Evolutionary conservation across 2,113 vertebrate species (phyloP).

Genomic region (Natator depressus): DNA sequence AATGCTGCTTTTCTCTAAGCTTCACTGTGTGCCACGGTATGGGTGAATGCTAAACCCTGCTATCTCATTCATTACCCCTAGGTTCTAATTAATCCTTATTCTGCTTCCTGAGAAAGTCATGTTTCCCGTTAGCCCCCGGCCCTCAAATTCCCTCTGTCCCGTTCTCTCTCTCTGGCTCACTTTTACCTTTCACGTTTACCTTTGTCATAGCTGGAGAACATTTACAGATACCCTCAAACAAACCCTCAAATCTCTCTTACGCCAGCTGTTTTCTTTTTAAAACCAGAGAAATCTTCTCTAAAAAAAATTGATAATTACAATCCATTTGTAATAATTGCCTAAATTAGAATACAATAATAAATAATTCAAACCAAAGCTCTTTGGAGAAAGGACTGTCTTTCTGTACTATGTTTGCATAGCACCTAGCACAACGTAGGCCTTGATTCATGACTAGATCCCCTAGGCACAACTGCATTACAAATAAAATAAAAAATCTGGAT

Average conservation of each 20-base stretch:
- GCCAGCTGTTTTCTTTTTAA: not conserved
- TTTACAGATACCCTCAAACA: not conserved
- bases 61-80: not conserved
- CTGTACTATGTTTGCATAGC: not conserved
- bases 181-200: not conserved
- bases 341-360: not conserved
- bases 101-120: not conserved
- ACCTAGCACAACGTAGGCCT: not conserved
- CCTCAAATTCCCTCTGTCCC: not conserved
- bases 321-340: not conserved
- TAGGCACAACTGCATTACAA: not conserved
- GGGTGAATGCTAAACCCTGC: not conserved
- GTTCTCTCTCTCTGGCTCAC: not conserved
- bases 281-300: not conserved
- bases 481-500: not conserved
- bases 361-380: not conserved
- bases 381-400: not conserved
- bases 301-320: not conserved
- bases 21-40: not conserved
- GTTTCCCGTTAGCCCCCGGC: not conserved
- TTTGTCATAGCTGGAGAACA: not conserved
- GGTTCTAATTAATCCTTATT: not conserved
- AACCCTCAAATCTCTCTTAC: not conserved
- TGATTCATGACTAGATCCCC: not conserved
- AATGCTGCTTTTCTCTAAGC: not conserved